Evolutionary conservation across 2,888 invertebrate genomes (phyloP).

Genomic region (Limenitis arthemis): DNA sequence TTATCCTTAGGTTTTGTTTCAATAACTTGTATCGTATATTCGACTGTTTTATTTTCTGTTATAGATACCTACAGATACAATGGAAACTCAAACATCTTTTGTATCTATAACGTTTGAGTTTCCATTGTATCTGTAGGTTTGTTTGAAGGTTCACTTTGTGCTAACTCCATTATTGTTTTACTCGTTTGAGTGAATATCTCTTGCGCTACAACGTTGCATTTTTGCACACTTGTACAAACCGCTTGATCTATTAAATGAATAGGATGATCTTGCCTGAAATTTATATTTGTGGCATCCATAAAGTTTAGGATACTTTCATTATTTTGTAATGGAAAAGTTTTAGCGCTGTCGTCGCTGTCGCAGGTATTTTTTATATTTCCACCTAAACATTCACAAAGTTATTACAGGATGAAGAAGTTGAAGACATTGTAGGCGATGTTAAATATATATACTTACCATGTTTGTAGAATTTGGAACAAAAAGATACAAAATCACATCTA

Average conservation of each 20-base stretch:
- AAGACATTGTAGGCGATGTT: slow-evolving; percentile 50
- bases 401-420: slow-evolving; percentile 52
- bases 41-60: slow-evolving; percentile 44
- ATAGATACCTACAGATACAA: too few species aligned
- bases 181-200: slow-evolving; percentile 71
- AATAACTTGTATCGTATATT: slow-evolving; percentile 41
- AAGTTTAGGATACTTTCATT: slow-evolving; percentile 33
- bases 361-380: slow-evolving; percentile 55
- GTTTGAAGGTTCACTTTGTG: slow-evolving; percentile 37
- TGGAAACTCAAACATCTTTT: too few species aligned
- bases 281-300: slow-evolving; percentile 21
- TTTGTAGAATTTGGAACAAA: slow-evolving; percentile 53
- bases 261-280: slow-evolving; percentile 27
- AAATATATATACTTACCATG: slow-evolving; percentile 55
- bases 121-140: slow-evolving; percentile 36
- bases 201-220: slow-evolving; percentile 37
- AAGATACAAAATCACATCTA: slow-evolving; percentile 39
- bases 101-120: slow-evolving; percentile 63
- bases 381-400: background rate
- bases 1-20: slow-evolving; percentile 7
- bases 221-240: slow-evolving; percentile 27
- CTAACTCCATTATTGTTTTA: slow-evolving; percentile 69
- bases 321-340: slow-evolving; percentile 32
- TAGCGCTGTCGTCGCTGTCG: slow-evolving; percentile 50
- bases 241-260: slow-evolving; percentile 18